Base-by-base conservation (phyloP, 2,113 vertebrate genomes). In the Anseranas semipalmata region DNA sequence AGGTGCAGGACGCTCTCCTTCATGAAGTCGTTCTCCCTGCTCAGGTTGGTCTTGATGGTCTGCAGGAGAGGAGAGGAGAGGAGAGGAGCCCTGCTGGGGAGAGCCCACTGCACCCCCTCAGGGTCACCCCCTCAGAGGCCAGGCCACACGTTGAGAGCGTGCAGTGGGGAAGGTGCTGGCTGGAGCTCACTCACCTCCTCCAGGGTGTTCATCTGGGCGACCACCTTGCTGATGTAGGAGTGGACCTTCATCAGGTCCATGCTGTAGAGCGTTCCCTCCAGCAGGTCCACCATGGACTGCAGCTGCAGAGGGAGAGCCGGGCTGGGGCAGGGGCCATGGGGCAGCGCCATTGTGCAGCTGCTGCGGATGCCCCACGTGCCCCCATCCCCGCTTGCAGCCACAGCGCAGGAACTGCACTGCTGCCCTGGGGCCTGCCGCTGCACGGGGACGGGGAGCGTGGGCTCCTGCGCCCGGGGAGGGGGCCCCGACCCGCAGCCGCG, bases 191-290 rank as follows among this genome's bases (percentile, higher is more conserved):
- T 95, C 97, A 99, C 99, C 99, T 99, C 99, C 90, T 99, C 99
- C 67, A 99, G 97, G 0, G 97, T 98, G 98, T 99, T 99, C 99
- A 99, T 99, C 98, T 99, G 99, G 12, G 99, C 98, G 90, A 99
- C 97, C 80, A 99, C 98, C 90, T 99, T 99, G 97, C 96, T 99
- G 97, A 99, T 98, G 95, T 99, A 99, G 75, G 99, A 98, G 65
- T 99, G 99, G 41, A 99, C 99, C 96, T 99, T 99, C 98, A 99
- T 98, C 84, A 99, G 97, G 93, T 99, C 99, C 99, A 99, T 98
- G 97, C 99, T 99, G 98, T 99, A 99, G 50, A 99, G 97, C 0
- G 99, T 99, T 56, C 99, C 99, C 96, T 99, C 99, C 8, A 99
- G 98, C 56, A 99, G 98, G 87, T 99, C 99, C 95, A 99, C 99